These are phyloP conservation scores for Lepidurus couesii DNA, from an alignment of 1,140 invertebrate species.

Conservation along the genomic window DNA sequence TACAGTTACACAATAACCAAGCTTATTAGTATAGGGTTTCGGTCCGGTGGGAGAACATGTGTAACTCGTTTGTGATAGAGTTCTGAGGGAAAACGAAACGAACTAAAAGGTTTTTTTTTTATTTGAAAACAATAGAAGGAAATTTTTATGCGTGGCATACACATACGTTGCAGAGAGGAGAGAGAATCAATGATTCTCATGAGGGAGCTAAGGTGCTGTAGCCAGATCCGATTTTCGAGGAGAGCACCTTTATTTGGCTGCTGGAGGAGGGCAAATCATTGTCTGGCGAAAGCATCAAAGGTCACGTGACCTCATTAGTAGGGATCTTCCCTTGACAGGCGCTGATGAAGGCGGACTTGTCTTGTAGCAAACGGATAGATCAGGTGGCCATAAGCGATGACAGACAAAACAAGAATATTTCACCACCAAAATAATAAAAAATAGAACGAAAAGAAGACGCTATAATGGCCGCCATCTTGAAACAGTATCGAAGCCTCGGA, in stretches of 20 bases:
- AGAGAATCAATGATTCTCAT: neutral
- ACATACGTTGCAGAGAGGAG: too few species aligned
- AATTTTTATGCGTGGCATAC: too few species aligned
- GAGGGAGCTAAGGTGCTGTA: neutral
- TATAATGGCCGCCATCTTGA: too few species aligned
- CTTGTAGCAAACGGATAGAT: slow-evolving; percentile 5
- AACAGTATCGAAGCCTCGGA: too few species aligned
- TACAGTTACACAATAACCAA: too few species aligned
- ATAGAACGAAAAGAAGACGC: neutral
- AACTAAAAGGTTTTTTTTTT: too few species aligned
- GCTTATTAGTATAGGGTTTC: too few species aligned
- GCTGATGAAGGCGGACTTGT: slow-evolving; percentile 1
- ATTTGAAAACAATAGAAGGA: too few species aligned
- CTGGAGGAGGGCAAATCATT: neutral
- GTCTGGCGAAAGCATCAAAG: neutral
- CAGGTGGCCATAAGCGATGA: neutral
- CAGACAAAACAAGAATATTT: neutral
- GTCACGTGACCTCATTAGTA: slow-evolving; percentile 18
- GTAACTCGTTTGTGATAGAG: too few species aligned
- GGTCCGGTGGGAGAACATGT: too few species aligned
- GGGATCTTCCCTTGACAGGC: slow-evolving; percentile 13
- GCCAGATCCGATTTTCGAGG: neutral
- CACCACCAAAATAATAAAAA: neutral
- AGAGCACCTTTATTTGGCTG: neutral
- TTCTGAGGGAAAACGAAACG: too few species aligned